A percentile compares a stretch with the other conserved stretches of the same genome.
These are phyloP conservation scores for Eublepharis macularius DNA, from an alignment of 2,113 vertebrate genomes.

Conservation along the genomic window DNA sequence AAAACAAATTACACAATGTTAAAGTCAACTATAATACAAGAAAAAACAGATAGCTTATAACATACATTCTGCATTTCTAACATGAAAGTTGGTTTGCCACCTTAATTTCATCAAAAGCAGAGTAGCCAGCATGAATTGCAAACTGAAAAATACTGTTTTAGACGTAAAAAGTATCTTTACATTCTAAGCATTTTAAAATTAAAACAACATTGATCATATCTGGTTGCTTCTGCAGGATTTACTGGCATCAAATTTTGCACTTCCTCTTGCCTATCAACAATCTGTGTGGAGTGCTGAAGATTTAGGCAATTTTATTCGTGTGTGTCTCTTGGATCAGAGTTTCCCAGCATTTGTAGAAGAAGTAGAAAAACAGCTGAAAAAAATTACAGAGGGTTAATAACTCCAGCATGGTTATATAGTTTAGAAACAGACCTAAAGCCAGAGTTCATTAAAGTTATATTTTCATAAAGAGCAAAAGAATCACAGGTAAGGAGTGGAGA, in stretches of 20 bases:
- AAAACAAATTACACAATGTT: too few species aligned
- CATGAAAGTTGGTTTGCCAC: too few species aligned
- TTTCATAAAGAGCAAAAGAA: too few species aligned
- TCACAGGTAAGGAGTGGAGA: too few species aligned
- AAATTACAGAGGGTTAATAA: slow-evolving; percentile 16
- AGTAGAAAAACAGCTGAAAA: slow-evolving; percentile 27
- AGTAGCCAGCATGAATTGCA: neutral
- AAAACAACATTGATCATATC: neutral
- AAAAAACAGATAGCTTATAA: too few species aligned
- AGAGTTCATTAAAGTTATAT: neutral
- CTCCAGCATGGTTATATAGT: neutral
- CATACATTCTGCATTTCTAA: too few species aligned
- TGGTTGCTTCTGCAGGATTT: slow-evolving; percentile 4
- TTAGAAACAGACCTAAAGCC: neutral
- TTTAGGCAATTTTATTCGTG: slow-evolving; percentile 21
- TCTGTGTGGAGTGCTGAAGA: slow-evolving; percentile 12
- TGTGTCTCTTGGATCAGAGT: slow-evolving; percentile 22
- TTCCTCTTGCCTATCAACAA: neutral
- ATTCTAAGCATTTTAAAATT: neutral
- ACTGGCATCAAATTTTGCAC: neutral
- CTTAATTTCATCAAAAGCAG: neutral
- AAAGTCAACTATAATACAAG: too few species aligned
- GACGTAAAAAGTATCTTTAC: neutral
- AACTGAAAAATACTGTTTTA: neutral
- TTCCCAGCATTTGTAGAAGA: slow-evolving; percentile 30